Conservation (phyloP, 2,113 vertebrate genomes). For the Sturnira hondurensis region DNA sequence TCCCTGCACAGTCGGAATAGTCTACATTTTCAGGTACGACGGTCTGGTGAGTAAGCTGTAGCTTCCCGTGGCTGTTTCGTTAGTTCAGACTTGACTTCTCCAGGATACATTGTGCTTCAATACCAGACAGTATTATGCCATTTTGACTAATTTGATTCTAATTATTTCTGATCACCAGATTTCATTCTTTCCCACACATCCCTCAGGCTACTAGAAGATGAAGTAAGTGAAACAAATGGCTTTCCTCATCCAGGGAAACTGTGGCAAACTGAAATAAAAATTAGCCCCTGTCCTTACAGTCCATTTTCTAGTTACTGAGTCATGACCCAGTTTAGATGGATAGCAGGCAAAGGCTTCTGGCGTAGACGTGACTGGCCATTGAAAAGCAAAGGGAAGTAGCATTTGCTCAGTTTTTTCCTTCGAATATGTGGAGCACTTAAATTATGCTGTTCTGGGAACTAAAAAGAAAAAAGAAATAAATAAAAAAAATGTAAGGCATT, state of each 20-base stretch:
- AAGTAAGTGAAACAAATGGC: not conserved
- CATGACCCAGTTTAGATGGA: not conserved
- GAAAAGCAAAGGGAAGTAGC: not conserved
- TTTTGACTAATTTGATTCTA: not conserved
- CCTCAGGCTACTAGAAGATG: no score
- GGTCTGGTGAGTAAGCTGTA: not conserved
- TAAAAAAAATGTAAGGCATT: not conserved
- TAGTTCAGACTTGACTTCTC: not conserved
- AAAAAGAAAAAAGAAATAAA: not conserved
- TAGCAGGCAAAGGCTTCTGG: not conserved
- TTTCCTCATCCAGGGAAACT: not conserved
- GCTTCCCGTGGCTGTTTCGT: not conserved
- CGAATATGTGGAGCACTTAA: not conserved
- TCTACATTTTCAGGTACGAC: not conserved
- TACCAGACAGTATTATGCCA: not conserved
- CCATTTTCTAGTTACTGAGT: not conserved
- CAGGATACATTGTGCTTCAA: not conserved
- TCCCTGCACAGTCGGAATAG: not conserved
- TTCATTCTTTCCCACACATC: not conserved
- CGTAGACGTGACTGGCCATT: not conserved
- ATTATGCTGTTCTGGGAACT: not conserved
- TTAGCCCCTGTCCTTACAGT: not conserved
- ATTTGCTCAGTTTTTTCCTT: not conserved
- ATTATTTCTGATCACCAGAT: not conserved
- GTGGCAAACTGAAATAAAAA: not conserved